Base-by-base conservation (phyloP, 2,113 vertebrate genomes). In the Meleagris gallopavo region DNA sequence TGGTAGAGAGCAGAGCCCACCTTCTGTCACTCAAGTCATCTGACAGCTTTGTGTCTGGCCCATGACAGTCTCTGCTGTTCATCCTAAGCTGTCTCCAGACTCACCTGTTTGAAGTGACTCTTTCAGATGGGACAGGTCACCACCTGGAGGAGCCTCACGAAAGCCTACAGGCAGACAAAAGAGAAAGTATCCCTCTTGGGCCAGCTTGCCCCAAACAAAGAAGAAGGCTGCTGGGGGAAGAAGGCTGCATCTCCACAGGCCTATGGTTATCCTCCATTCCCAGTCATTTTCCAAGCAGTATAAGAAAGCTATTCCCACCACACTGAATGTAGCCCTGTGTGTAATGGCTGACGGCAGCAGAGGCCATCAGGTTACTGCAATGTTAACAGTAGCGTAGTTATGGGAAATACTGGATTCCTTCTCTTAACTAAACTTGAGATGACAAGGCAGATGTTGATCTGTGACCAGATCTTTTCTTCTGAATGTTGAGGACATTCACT, bases 251-350 rank as follows among this genome's bases (percentile, higher is more conserved):
- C 8, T 85, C 19, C 32, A 60, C 8, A 52, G 38, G 27, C n/a
- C 50, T 72, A 7, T 1, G 4, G 27, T 38, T 65, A 55, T 34
- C 20, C 38, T 36, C 29, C 29, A 46, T 66, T 65, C 36, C 50
- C 36, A 25, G 19, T 50, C 2, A 1, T 40, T 76, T 45, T 55
- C 6, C n/a, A 88, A 76, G 60, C 10, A 9, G 3, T 6, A 6
- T 54, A 65, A 70, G 13, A 17, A 43, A 46, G 52, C 45, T 61
- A 27, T 71, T 67, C 40, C 40, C 27, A 61, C 24, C 22, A 11
- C 24, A 2, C 5, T 1, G 2, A 62, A 40, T 45, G 24, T 10
- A 78, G 61, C 13, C 1, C 0, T 32, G 8, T 8, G 30, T 55
- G 13, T 14, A 25, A 30, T 65, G 41, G n/a, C 61, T 27, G 54